A percentile compares a stretch with the other conserved stretches of the same genome.
Evolutionary conservation across 2,113 vertebrate genomes (phyloP).

Genomic region (Calcarius ornatus): DNA sequence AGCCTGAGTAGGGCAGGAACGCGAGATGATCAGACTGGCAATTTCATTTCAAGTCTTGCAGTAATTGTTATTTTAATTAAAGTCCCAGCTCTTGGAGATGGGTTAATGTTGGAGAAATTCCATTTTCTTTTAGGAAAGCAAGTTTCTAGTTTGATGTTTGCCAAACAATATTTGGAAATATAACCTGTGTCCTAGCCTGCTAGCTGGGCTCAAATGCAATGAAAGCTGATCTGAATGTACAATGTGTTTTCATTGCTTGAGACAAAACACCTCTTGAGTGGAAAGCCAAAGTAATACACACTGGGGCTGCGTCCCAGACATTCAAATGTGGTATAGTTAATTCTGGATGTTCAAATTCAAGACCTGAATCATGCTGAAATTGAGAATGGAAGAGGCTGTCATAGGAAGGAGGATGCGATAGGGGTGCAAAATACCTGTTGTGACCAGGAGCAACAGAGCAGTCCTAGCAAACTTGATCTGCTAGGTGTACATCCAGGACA

Average conservation of each 20-base stretch:
- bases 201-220: not conserved
- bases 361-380: not conserved
- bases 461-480: accelerated
- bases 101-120: not conserved
- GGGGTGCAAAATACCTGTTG: not conserved
- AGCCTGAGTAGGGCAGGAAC: not conserved
- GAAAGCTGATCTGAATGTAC: not conserved
- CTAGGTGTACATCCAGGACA: not conserved
- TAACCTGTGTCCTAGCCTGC: not conserved
- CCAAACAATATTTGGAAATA: not conserved
- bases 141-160: not conserved
- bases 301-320: not conserved
- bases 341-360: not conserved
- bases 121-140: constrained; percentile 10
- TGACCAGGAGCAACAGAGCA: not conserved
- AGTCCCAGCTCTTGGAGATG: not conserved
- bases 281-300: not conserved
- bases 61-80: constrained; percentile 36
- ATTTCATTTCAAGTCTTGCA: not conserved
- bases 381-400: not conserved
- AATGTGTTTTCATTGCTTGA: not conserved
- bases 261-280: not conserved
- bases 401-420: not conserved
- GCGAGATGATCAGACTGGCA: not conserved
- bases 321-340: not conserved